Evolutionary conservation across 2,113 vertebrate species (phyloP), one percentile per base, ranked within the genome.

Genomic region (Pteropus alecto): DNA sequence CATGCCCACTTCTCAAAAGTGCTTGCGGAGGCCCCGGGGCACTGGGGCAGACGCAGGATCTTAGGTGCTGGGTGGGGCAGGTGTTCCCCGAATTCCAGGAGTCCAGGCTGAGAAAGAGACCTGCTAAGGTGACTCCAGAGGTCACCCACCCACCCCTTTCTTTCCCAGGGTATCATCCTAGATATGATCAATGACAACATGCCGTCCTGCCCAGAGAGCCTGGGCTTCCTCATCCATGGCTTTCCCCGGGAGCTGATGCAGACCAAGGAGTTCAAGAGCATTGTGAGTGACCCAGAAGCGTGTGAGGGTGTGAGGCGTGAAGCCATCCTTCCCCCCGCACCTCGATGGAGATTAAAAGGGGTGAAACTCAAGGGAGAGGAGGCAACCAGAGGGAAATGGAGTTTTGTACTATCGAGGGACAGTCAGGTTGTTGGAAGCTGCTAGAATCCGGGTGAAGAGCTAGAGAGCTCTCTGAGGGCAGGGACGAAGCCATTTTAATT

Each of bases 201-300:
- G 90, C 12, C 98, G 74, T 94, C 94, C 46, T 61, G 8, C 1
- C 92, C 95, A 0, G 56, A 93, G 3, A 95, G 84, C 65, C 95
- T 35, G 3, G 96, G 96, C 43, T 98, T 98, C 93, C 91, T 98
- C 89, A 87, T 97, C 0, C 76, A 97, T 0, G 96, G 98, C 78
- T 98, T 98, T 26, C 98, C 96, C 24, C 58, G 84, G 76, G 97
- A 96, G 60, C 83, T 98, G 63, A 67, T 41, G n/a, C 98, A 98
- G 54, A 97, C 97, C 61, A 85, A 90, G 85, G 94, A 98, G 63
- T 98, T 97, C 26, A 98, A 98, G 48, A 56, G 38, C 13, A 43
- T 97, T 6, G 97, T 98, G 93, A 97, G 98, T 94, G 24, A 12
- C 11, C 73, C 56, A 0, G 0, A 3, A 13, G 26, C 1, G 38